Evolutionary conservation across 1,140 invertebrate genomes (phyloP), one percentile per base, ranked within the genome.

Genomic region (Ostrea denselamellosa): DNA sequence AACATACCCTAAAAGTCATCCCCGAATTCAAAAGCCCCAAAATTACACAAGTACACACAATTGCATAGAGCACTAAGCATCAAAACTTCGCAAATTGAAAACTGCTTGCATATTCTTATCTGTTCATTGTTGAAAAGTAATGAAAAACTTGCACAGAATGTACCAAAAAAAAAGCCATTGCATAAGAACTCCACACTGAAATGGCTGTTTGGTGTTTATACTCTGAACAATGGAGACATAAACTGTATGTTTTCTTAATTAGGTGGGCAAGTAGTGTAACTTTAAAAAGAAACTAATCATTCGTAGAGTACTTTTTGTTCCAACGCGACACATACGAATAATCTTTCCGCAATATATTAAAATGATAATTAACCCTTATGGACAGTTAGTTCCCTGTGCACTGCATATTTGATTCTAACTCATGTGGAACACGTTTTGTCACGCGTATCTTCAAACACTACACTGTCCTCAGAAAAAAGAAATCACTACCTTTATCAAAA

Each of bases 331-430:
- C 14, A 17, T n/a, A n/a, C 56, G 17, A 58, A 58, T 5, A 62
- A 62, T 19, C 56, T 7, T 3, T 58, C 10, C 4, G 56, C 56
- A 58, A 19, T 62, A 62, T 62, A 77, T 77, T 77, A 28, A 77
- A 77, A 77, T 71, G 65, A 71, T 28, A 34, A 77, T 77, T 77
- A 77, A 77, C 68, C 68, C 10, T 77, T 34, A 9, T 77, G 8
- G 22, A 3, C 34, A 44, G 68, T 12, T 25, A 25, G 12, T 17
- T 77, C 14, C 9, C 5, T 62, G 8, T 77, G 68, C 68, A 77
- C 68, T 77, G 68, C 28, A 77, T 28, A 17, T 44, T 4, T 34
- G 17, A 62, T 62, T 62, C 17, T 25, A 28, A 5, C 56, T 62
- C 56, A 62, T 19, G 9, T 56, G 54, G 54, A n/a, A 62, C 2